phyloP scores from a whole-genome alignment of 2,113 vertebrate genomes.

The Mola mola region DNA sequence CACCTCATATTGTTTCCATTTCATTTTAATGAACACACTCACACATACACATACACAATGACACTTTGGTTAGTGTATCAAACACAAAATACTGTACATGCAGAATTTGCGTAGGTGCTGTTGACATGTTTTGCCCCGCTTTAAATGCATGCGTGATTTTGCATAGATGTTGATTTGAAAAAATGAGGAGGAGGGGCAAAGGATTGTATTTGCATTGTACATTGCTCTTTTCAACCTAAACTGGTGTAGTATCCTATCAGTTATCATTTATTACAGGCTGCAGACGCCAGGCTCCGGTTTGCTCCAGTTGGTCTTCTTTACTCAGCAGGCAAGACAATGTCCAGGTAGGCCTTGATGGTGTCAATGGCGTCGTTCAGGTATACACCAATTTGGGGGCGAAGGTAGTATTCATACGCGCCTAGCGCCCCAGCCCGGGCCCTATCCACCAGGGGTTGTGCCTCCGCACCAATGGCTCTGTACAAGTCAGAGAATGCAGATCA shows the following conservation, averaged over 20 bases:
- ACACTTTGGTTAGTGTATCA: constrained; percentile 68
- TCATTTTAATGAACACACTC: constrained; percentile 74
- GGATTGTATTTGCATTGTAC: constrained; percentile 52
- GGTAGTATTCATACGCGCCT: constrained; percentile 64
- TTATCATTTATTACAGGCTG: constrained; percentile 42
- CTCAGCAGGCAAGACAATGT: constrained; percentile 59
- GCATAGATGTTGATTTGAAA: constrained; percentile 26
- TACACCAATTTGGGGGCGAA: constrained; percentile 64
- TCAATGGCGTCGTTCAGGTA: constrained; percentile 56
- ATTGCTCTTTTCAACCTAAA: constrained; percentile 48
- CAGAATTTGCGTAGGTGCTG: constrained; percentile 61
- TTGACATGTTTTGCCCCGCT: constrained; percentile 41
- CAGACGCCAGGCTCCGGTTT: constrained; percentile 9
- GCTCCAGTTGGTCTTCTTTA: constrained; percentile 37
- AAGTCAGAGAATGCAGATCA: background rate
- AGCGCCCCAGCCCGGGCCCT: constrained; percentile 54
- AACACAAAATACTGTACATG: constrained; percentile 72
- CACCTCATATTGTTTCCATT: constrained; percentile 38
- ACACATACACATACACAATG: constrained; percentile 58
- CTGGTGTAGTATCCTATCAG: constrained; percentile 43
- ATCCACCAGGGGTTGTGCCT: constrained; percentile 63
- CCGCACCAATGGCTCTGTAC: constrained; percentile 60
- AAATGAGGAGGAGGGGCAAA: too few species aligned
- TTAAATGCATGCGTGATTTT: constrained; percentile 36
- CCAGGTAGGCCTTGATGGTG: constrained; percentile 55